phyloP scores from a whole-genome alignment of 1,140 invertebrate genomes.

The Subanguina moxae region DNA sequence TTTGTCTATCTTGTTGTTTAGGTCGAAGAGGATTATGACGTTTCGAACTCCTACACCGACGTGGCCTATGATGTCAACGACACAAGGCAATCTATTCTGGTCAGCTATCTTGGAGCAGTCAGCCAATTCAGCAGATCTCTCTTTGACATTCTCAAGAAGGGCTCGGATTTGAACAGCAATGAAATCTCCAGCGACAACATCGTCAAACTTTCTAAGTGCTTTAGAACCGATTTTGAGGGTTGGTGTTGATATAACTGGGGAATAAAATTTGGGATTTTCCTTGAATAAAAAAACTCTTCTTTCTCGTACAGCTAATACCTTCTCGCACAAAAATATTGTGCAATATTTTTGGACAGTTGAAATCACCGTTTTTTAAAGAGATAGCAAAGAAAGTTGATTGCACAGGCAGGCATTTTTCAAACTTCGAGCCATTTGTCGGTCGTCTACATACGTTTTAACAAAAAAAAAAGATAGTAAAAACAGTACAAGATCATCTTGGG shows the following conservation, averaged over 20 bases:
- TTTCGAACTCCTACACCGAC: not conserved
- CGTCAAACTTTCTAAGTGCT: slow-evolving; percentile 32
- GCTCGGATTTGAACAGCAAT: slow-evolving; percentile 25
- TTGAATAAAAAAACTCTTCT: slow-evolving; percentile 12
- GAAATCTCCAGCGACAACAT: slow-evolving; percentile 10
- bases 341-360: too few species aligned
- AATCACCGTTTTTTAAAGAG: too few species aligned
- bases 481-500: too few species aligned
- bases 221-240: slow-evolving; percentile 34
- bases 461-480: too few species aligned
- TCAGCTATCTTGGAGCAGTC: slow-evolving; percentile 48
- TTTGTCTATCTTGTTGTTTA: too few species aligned
- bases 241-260: slow-evolving; percentile 7
- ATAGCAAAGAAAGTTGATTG: too few species aligned
- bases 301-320: too few species aligned
- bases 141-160: slow-evolving; percentile 24
- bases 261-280: slow-evolving; percentile 5
- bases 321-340: too few species aligned
- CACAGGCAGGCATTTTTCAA: too few species aligned
- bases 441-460: too few species aligned
- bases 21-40: not conserved
- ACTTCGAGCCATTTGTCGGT: too few species aligned
- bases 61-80: slow-evolving; percentile 12
- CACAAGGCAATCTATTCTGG: slow-evolving; percentile 30
- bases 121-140: slow-evolving; percentile 33